Conservation (phyloP, 2,113 vertebrate genomes). For the Protobothrops mucrosquamatus region DNA sequence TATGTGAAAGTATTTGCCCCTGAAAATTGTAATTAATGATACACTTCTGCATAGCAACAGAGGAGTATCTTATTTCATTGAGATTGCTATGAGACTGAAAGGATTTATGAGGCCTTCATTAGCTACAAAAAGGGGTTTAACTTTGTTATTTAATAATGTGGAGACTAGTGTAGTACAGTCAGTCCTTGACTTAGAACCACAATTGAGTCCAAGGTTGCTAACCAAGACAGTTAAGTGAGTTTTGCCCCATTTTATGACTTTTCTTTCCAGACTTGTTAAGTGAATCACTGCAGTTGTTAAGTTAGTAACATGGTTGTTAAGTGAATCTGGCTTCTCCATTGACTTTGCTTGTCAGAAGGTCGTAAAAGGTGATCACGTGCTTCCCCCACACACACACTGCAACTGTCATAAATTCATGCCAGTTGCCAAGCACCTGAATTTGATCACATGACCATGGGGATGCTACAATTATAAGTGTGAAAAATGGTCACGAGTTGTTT, state of each 20-base stretch:
- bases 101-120: not conserved
- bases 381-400: accelerated
- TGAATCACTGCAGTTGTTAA: not conserved
- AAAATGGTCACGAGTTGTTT: not conserved
- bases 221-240: not conserved
- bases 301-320: not conserved
- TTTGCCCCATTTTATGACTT: not conserved
- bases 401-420: not conserved
- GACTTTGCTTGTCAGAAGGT: not conserved
- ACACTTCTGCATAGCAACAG: not conserved
- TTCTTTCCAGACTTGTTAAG: not conserved
- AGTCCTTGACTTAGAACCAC: not conserved
- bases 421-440: not conserved
- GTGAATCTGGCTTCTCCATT: not conserved
- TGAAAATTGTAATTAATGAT: not conserved
- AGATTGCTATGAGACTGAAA: not conserved
- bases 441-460: not conserved
- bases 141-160: not conserved
- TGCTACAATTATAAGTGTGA: not conserved
- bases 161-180: not conserved
- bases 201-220: not conserved
- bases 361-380: not conserved
- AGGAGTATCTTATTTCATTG: conserved; percentile 3
- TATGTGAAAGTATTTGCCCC: not conserved
- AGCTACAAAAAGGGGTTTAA: accelerated